Base-by-base conservation (phyloP, 2,797 vertebrate genomes). In the Toxotes lorentzi region DNA sequence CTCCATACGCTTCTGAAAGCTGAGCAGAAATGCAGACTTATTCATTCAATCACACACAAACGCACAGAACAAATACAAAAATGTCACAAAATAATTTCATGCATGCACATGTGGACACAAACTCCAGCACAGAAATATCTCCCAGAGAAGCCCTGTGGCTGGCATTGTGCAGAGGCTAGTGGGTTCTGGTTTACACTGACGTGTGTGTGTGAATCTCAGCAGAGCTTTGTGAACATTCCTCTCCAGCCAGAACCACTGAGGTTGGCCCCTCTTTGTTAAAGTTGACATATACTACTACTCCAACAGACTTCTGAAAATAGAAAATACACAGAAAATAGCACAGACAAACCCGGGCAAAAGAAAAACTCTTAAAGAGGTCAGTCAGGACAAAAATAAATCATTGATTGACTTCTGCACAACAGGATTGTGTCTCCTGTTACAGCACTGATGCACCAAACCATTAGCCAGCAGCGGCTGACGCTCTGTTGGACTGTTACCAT, bases 191-290 rank as follows among this genome's bases (percentile, higher is more conserved):
- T 84, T 79, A 77, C 68, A 78, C 35, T 86, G 47, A 57, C 74
- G 0, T 68, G 48, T 32, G 62, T 70, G 56, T 91, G 90, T 89
- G 87, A 92, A 88, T 92, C 86, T 88, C 75, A 84, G 78, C 89
- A 89, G 76, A 81, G 70, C n/a, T 68, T 32, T 87, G 91, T 82
- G 79, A 94, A 89, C 73, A 69, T 68, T 79, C 71, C 61, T 70
- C 72, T 54, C 57, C 38, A 79, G 81, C 67, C 69, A 59, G 45
- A 38, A 50, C 60, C 30, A 24, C 50, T 58, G 73, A 82, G 58
- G n/a, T 74, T 32, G 43, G 30, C 50, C 73, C 53, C 23, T 81
- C 47, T 73, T 71, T 72, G 56, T 63, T 72, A 43, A 35, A 47
- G 32, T 12, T 75, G 59, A 45, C 38, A 74, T 60, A 34, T 24